Percentiles rank a stretch among this genome's conserved stretches.
phyloP scores from a whole-genome alignment of 2,113 vertebrate species.

The Ceyx melanurus region DNA sequence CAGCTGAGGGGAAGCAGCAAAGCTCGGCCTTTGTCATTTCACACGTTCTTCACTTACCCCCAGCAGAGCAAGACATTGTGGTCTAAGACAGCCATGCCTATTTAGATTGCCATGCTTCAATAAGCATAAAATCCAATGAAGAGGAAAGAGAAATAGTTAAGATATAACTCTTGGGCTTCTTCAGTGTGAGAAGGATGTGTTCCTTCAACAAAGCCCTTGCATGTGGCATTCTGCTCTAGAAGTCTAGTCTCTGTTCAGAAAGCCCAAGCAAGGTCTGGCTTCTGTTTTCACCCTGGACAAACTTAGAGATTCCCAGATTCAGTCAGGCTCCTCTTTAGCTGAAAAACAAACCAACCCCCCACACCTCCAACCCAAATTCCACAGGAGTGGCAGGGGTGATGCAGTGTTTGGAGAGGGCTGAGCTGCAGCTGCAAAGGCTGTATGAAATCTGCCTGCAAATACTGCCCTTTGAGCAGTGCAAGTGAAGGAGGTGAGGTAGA shows the following conservation, averaged over 20 bases:
- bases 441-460: not conserved
- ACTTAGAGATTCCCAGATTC: not conserved
- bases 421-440: not conserved
- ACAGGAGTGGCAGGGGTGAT: not conserved
- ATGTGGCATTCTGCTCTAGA: not conserved
- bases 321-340: not conserved
- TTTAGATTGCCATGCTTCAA: conserved; percentile 1
- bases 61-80: not conserved
- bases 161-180: not conserved
- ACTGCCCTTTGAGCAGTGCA: not conserved
- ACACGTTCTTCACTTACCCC: not conserved
- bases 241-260: not conserved
- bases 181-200: not conserved
- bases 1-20: not conserved
- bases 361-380: not conserved
- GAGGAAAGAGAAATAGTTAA: not conserved
- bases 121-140: conserved; percentile 20
- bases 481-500: not conserved
- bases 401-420: not conserved
- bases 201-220: not conserved
- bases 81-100: not conserved
- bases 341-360: not conserved
- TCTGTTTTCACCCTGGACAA: not conserved
- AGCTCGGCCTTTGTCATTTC: conserved; percentile 19
- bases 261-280: not conserved